phyloP scores from a whole-genome alignment of 2,888 invertebrate species.

The Lycophotia porphyrea region DNA sequence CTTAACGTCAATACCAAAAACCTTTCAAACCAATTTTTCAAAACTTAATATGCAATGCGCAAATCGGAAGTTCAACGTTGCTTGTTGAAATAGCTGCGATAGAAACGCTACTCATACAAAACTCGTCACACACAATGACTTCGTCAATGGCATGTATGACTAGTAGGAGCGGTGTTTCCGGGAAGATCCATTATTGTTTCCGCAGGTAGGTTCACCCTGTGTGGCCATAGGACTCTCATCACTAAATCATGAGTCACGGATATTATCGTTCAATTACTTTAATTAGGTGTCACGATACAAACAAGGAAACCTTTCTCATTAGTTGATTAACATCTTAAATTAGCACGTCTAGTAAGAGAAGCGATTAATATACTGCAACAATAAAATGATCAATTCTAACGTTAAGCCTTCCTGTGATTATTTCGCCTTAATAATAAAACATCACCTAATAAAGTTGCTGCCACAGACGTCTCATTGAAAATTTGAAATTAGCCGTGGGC shows the following conservation, averaged over 20 bases:
- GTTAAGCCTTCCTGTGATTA: constrained; percentile 47
- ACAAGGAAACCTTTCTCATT: constrained; percentile 56
- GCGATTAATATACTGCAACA: constrained; percentile 57
- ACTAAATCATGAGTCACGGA: constrained; percentile 23
- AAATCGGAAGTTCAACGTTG: constrained; percentile 22
- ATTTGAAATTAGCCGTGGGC: constrained; percentile 87
- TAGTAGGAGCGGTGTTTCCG: constrained; percentile 68
- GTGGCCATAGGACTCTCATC: constrained; percentile 60
- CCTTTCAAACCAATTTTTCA: constrained; percentile 21
- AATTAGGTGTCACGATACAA: constrained; percentile 41
- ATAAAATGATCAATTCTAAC: constrained; percentile 42
- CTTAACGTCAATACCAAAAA: constrained; percentile 24
- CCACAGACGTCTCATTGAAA: constrained; percentile 86
- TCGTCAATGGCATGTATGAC: constrained; percentile 65
- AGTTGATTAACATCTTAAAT: constrained; percentile 47
- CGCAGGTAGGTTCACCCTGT: constrained; percentile 54
- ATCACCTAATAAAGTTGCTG: constrained; percentile 83
- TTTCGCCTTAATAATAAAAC: constrained; percentile 70
- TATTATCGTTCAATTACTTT: constrained; percentile 40
- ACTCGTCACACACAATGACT: constrained; percentile 66
- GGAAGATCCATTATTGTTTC: constrained; percentile 70
- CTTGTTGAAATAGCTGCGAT: constrained; percentile 23
- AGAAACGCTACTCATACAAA: constrained; percentile 20
- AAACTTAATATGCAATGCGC: constrained; percentile 12
- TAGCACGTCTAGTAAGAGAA: constrained; percentile 39